phyloP scores from a whole-genome alignment of 1,140 invertebrate species.

The Magallana ariakensis region DNA sequence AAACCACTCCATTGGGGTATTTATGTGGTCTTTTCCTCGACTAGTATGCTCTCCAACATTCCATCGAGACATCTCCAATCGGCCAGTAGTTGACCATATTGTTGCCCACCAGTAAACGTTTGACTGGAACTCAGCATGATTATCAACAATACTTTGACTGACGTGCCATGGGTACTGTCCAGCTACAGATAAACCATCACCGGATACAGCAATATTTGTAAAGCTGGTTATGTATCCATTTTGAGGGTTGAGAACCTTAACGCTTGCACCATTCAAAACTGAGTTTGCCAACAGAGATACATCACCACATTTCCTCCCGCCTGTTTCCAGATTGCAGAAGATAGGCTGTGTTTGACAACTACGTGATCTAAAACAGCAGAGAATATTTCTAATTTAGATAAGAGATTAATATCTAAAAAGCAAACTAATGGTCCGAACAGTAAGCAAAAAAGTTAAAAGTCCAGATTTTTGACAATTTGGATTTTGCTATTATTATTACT shows the following conservation, averaged over 20 bases:
- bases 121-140: conserved; percentile 13
- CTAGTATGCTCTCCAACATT: conserved; percentile 46
- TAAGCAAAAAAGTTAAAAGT: no score
- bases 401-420: no score
- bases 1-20: conserved; percentile 42
- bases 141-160: background rate
- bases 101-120: conserved; percentile 58
- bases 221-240: background rate
- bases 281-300: background rate
- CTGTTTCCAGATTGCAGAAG: background rate
- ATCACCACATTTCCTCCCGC: conserved; percentile 1
- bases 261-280: background rate
- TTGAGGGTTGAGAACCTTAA: background rate
- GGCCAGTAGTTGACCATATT: conserved; percentile 51
- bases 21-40: conserved; percentile 31
- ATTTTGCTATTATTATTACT: no score
- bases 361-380: no score
- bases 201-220: conserved; percentile 38
- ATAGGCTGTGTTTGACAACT: background rate
- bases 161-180: conserved; percentile 40
- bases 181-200: background rate
- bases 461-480: no score
- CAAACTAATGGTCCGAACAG: no score
- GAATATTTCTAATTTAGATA: no score
- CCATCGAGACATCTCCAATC: conserved; percentile 48